Evolutionary conservation across 2,113 vertebrate genomes (phyloP).

Genomic region (Atlantisia rogersi): DNA sequence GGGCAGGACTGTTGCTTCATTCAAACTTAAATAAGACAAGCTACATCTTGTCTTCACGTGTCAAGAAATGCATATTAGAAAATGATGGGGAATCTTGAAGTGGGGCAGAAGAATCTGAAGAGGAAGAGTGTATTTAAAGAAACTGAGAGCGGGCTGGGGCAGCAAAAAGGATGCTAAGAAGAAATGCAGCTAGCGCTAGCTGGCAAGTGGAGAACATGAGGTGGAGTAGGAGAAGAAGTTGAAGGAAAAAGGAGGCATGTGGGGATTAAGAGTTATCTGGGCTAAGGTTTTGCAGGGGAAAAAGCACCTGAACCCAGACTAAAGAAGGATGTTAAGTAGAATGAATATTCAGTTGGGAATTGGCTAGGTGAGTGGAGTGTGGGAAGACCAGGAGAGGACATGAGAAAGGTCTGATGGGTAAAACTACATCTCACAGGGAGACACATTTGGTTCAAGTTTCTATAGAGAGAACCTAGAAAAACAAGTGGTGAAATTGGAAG

Average conservation of each 20-base stretch:
- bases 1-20: neutral
- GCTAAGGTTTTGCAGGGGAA: neutral
- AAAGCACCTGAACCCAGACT: neutral
- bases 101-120: neutral
- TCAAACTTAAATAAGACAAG: neutral
- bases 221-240: neutral
- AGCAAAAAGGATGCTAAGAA: neutral
- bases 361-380: neutral
- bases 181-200: neutral
- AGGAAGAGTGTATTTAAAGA: slow-evolving; percentile 32
- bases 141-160: slow-evolving; percentile 12
- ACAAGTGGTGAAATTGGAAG: neutral
- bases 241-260: neutral
- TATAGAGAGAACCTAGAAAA: neutral
- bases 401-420: neutral
- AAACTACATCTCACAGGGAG: neutral
- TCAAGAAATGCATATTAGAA: slow-evolving; percentile 24
- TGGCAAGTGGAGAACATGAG: neutral
- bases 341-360: neutral
- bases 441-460: neutral
- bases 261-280: neutral
- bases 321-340: neutral
- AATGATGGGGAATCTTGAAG: neutral
- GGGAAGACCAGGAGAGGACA: neutral
- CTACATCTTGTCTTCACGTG: neutral